A percentile compares a stretch with the other conserved stretches of the same genome.
Conservation (phyloP, 1,140 invertebrate species). For the Pectinophora gossypiella region DNA sequence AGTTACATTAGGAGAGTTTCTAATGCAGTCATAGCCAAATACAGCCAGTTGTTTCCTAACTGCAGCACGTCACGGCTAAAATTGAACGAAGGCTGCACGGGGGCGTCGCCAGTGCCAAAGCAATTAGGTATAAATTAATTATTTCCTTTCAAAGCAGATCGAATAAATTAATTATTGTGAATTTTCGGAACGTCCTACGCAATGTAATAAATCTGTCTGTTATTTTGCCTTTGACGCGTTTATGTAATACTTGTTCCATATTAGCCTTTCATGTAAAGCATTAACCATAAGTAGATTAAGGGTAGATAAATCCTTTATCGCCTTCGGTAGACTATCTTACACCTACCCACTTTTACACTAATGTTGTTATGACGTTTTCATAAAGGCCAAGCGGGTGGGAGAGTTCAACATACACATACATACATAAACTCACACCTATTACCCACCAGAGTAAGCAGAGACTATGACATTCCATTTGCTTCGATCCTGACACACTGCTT, state of each 20-base stretch:
- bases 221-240: background rate
- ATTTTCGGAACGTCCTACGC: background rate
- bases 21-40: slow-evolving; percentile 54
- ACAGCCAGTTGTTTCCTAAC: slow-evolving; percentile 44
- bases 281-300: too few species aligned
- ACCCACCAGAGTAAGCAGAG: too few species aligned
- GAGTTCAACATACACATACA: too few species aligned
- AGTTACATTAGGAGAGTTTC: slow-evolving; percentile 3
- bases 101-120: slow-evolving; percentile 55
- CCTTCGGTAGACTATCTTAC: too few species aligned
- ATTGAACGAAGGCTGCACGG: slow-evolving; percentile 62
- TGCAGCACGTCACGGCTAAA: slow-evolving; percentile 57
- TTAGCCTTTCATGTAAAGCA: too few species aligned
- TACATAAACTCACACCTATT: too few species aligned
- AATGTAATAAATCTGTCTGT: background rate
- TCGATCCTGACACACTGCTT: too few species aligned
- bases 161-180: slow-evolving; percentile 19
- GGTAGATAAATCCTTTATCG: too few species aligned
- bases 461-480: too few species aligned
- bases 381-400: too few species aligned
- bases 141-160: slow-evolving; percentile 55
- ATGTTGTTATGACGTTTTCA: too few species aligned
- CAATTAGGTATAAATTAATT: slow-evolving; percentile 64
- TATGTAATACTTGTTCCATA: background rate
- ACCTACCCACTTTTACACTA: too few species aligned